Evolutionary conservation across 2,113 vertebrate species (phyloP), one percentile per base, ranked within the genome.

Genomic region (Oreochromis aureus): DNA sequence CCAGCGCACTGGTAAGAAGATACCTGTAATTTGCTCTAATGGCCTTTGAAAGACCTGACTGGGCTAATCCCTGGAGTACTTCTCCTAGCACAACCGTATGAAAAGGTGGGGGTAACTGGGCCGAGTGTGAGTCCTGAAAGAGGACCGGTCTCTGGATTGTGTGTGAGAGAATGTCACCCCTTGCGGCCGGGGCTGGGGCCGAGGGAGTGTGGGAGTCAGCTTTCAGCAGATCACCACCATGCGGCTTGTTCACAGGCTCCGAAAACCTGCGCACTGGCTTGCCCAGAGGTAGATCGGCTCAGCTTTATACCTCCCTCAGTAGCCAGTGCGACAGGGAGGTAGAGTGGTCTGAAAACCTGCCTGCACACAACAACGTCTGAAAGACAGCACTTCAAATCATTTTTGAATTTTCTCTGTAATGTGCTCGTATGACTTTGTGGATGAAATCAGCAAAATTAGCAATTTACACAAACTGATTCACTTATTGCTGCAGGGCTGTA

Each of bases 1-100:
- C 96, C 94, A 95, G 94, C 94, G 80, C 93, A 91, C 86, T 92
- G 91, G 96, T 96, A 97, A 97, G 90, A 87, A 91, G 96, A 97
- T 96, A 97, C 96, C 96, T 96, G 96, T 96, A 96, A 97, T 96
- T 97, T 96, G 94, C 95, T 96, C 95, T 96, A 96, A 97, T 96
- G 96, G 95, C 95, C 96, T 96, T 97, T 96, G 94, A 96, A 96
- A 95, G 96, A 95, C 95, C 96, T 95, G 95, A 95, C 95, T 94
- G 93, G 94, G 94, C 94, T 96, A 96, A 96, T 96, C 96, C 96
- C 95, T 87, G 93, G 95, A 96, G 96, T 91, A 76, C 93, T 94
- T 95, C 96, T 97, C 95, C 95, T 94, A 89, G 90, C 94, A 96
- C 94, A 87, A 54, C 87, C 78, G 83, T 87, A 95, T 96, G 90